Conservation (phyloP, 2,113 vertebrate genomes). For the Carollia perspicillata region DNA sequence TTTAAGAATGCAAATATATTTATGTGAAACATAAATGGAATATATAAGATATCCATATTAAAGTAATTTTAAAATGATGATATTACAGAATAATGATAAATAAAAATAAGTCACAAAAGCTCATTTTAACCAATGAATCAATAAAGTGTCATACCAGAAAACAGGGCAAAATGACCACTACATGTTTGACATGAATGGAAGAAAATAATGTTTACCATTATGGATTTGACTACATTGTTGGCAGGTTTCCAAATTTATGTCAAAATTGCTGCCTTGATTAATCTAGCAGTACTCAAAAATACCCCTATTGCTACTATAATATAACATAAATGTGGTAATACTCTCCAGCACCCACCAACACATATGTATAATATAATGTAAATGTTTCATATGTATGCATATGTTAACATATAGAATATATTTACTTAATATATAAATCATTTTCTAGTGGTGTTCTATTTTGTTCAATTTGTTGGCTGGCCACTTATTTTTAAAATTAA, state of each 20-base stretch:
- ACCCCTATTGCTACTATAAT: background rate
- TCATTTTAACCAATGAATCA: background rate
- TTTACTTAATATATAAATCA: background rate
- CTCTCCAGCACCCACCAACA: conserved; percentile 60
- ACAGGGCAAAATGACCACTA: background rate
- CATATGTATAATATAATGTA: conserved; percentile 56
- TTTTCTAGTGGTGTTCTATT: background rate
- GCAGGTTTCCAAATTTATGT: conserved; percentile 5
- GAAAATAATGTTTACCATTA: background rate
- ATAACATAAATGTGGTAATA: conserved; percentile 29
- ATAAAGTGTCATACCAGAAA: background rate
- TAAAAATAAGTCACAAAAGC: background rate
- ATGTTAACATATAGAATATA: background rate
- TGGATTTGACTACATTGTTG: background rate
- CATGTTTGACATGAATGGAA: conserved; percentile 1
- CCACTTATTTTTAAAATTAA: conserved; percentile 69
- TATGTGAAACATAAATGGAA: background rate
- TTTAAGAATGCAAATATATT: background rate
- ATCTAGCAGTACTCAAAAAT: conserved; percentile 6
- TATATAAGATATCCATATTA: background rate
- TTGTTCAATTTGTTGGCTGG: conserved; percentile 42
- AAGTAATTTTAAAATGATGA: background rate
- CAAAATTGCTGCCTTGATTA: conserved; percentile 32
- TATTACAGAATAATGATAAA: background rate
- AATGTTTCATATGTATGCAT: background rate